Evolutionary conservation across 1,140 invertebrate genomes (phyloP).

Genomic region (Anthonomus grandis): DNA sequence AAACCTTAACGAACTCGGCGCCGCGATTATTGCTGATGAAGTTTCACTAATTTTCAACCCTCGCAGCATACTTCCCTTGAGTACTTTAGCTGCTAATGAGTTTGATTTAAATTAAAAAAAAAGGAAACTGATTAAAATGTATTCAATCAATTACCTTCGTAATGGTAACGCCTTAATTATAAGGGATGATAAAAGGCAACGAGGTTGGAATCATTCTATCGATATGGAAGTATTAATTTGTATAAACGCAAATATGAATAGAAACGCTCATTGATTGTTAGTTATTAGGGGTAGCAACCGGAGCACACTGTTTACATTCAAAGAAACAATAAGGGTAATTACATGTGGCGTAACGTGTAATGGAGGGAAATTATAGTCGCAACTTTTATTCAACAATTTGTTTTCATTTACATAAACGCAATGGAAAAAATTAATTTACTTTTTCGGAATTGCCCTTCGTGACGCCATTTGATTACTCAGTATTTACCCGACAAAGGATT

Average conservation of each 20-base stretch:
- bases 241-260: slow-evolving; percentile 6
- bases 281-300: slow-evolving; percentile 13
- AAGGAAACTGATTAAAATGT: neutral
- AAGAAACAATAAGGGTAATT: slow-evolving; percentile 13
- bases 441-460: slow-evolving; percentile 8
- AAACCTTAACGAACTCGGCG: slow-evolving; percentile 19
- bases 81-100: too few species aligned
- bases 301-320: slow-evolving; percentile 13
- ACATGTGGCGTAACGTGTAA: slow-evolving; percentile 5
- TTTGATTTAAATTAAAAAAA: too few species aligned
- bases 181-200: slow-evolving; percentile 10
- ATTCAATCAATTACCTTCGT: neutral
- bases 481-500: too few species aligned
- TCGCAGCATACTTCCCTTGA: too few species aligned
- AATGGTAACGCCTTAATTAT: slow-evolving; percentile 1
- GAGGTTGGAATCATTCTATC: neutral
- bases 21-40: slow-evolving; percentile 26
- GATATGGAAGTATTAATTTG: slow-evolving; percentile 4
- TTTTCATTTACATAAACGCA: slow-evolving; percentile 16
- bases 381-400: slow-evolving; percentile 9
- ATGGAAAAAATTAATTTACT: slow-evolving; percentile 15
- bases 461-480: neutral
- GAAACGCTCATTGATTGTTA: slow-evolving; percentile 5
- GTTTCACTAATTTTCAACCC: slow-evolving; percentile 29
- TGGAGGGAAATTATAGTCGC: slow-evolving; percentile 11